Evolutionary conservation across 2,888 invertebrate genomes (phyloP).

Genomic region (Lycocerus yunnanus): DNA sequence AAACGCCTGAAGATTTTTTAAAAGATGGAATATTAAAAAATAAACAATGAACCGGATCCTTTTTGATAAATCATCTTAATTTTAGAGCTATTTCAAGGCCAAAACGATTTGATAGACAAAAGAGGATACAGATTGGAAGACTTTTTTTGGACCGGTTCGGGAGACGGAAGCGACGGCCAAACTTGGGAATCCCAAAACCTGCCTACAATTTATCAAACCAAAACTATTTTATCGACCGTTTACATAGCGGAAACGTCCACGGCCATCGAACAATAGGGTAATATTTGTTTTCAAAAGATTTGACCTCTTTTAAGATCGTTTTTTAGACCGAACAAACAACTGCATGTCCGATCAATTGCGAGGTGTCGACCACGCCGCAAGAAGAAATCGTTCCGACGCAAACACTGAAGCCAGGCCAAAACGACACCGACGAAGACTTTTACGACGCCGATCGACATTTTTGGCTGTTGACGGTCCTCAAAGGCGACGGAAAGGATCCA

Average conservation of each 20-base stretch:
- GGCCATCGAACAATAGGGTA: conserved; percentile 33
- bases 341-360: conserved; percentile 61
- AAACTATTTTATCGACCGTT: conserved; percentile 72
- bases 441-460: conserved; percentile 68
- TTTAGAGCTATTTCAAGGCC: conserved; percentile 46
- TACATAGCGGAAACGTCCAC: conserved; percentile 64
- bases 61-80: not conserved
- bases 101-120: conserved; percentile 40
- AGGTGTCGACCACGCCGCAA: conserved; percentile 50
- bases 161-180: conserved; percentile 67
- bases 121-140: conserved; percentile 70
- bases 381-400: conserved; percentile 60
- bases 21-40: not conserved
- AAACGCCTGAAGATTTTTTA: not conserved
- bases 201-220: conserved; percentile 65
- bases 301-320: not conserved
- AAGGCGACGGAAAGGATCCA: conserved; percentile 57
- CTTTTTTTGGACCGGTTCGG: conserved; percentile 89
- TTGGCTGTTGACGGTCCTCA: conserved; percentile 81
- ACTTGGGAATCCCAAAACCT: conserved; percentile 60
- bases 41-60: not conserved
- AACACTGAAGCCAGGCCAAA: conserved; percentile 37
- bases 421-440: conserved; percentile 33
- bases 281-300: conserved; percentile 3
- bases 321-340: conserved; percentile 48